Conservation (phyloP, 2,113 vertebrate species). For the Pavo muticus region DNA sequence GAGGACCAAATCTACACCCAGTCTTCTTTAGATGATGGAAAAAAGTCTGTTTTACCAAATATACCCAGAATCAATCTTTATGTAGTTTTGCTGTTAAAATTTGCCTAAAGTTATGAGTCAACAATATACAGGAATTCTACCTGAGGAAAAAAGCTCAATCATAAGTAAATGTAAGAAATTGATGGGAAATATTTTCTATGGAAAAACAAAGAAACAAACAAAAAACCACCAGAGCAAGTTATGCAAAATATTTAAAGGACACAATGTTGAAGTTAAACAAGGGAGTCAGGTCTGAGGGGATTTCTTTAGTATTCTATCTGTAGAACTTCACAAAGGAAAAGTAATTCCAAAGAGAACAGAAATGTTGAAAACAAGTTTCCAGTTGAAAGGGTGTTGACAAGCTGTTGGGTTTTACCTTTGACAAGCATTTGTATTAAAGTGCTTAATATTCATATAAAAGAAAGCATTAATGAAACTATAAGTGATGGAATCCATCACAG, state of each 20-base stretch:
- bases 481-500: neutral
- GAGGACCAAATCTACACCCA: neutral
- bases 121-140: neutral
- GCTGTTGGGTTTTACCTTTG: neutral
- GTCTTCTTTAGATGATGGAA: neutral
- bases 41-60: neutral
- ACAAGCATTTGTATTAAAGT: neutral
- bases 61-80: neutral
- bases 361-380: neutral
- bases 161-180: neutral
- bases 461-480: neutral
- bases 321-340: neutral
- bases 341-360: neutral
- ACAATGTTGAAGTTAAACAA: neutral
- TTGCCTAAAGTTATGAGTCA: neutral
- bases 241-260: neutral
- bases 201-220: neutral
- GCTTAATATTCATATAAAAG: neutral
- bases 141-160: neutral
- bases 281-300: fast-evolving
- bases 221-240: neutral
- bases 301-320: neutral
- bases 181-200: neutral
- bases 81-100: neutral
- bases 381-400: neutral